These are phyloP conservation scores for Malthinus seriepunctatus DNA, from an alignment of 2,888 invertebrate species.

Conservation along the genomic window DNA sequence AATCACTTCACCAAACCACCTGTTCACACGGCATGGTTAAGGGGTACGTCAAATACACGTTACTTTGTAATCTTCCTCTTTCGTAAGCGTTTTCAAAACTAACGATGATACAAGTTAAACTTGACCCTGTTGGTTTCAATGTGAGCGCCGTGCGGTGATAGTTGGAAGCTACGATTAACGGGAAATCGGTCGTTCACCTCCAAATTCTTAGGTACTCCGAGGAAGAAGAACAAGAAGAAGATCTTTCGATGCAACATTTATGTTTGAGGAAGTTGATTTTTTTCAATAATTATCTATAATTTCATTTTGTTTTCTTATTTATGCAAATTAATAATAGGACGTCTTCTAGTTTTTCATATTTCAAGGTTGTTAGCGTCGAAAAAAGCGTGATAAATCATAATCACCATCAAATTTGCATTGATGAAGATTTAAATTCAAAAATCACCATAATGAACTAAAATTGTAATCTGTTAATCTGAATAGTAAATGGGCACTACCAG, in stretches of 20 bases:
- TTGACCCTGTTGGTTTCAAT: slow-evolving; percentile 53
- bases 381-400: neutral
- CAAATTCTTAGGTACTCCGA: slow-evolving; percentile 45
- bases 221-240: slow-evolving; percentile 27
- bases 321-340: no score
- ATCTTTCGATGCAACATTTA: slow-evolving; percentile 37
- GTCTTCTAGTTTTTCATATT: neutral
- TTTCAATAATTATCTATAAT: slow-evolving; percentile 1
- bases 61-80: slow-evolving; percentile 39
- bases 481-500: no score
- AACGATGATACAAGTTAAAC: slow-evolving; percentile 51
- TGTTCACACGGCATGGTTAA: slow-evolving; percentile 27
- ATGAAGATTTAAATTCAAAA: neutral
- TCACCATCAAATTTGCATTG: neutral
- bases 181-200: slow-evolving; percentile 53
- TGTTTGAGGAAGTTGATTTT: slow-evolving; percentile 39
- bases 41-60: slow-evolving; percentile 15
- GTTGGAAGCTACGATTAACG: slow-evolving; percentile 47
- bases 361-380: neutral
- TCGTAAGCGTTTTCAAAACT: slow-evolving; percentile 51
- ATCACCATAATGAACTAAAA: no score
- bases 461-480: no score
- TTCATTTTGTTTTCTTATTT: no score
- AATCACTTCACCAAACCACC: slow-evolving; percentile 16
- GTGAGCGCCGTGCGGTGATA: slow-evolving; percentile 49